phyloP scores from a whole-genome alignment of 1,140 invertebrate species.

The Pentalonia nigronervosa region DNA sequence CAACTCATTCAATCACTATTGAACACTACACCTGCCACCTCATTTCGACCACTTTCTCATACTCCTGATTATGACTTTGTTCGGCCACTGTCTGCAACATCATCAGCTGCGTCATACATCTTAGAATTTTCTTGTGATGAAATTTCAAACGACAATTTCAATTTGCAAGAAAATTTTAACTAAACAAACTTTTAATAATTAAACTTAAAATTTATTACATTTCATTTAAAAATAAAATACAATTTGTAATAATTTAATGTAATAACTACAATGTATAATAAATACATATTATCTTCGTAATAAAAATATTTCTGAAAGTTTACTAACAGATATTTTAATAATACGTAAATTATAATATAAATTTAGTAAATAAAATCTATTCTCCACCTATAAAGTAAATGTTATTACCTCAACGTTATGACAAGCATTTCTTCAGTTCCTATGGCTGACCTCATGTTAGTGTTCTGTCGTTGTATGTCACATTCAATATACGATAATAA shows the following conservation, averaged over 20 bases:
- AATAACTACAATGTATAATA: conserved; percentile 4
- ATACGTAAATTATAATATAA: not conserved
- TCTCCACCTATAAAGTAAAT: not conserved
- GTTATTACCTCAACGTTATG: not conserved
- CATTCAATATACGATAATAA: conserved; percentile 20
- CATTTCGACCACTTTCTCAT: conserved; percentile 21
- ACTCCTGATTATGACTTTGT: conserved; percentile 19
- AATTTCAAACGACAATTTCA: conserved; percentile 33
- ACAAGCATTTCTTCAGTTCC: not conserved
- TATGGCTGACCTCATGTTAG: conserved; percentile 1
- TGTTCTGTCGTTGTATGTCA: conserved; percentile 7
- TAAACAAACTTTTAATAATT: conserved; percentile 24
- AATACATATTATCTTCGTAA: not conserved
- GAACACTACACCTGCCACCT: conserved; percentile 4
- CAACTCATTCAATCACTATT: not conserved
- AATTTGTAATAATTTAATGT: not conserved
- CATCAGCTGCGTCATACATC: conserved; percentile 6
- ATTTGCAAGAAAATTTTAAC: conserved; percentile 27
- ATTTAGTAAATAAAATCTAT: not conserved
- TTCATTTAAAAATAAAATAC: not conserved
- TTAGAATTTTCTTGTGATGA: conserved; percentile 37
- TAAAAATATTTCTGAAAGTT: conserved; percentile 1
- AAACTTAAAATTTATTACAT: not conserved
- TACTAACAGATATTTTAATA: not conserved
- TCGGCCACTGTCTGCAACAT: not conserved